Conservation (phyloP, 1,140 invertebrate species). For the Nomia melanderi region DNA sequence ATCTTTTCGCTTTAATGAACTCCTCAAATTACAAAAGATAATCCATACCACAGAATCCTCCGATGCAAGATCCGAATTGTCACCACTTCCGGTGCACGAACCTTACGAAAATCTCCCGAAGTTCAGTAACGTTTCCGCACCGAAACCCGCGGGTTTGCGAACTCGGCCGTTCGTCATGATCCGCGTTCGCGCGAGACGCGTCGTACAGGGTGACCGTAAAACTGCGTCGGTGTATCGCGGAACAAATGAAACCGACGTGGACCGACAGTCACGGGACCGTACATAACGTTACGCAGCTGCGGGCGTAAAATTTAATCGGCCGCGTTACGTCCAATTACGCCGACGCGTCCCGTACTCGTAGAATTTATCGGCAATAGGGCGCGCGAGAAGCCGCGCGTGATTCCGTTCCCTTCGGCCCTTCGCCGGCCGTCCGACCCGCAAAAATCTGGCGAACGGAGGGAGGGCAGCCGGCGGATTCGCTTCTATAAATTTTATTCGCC, state of each 20-base stretch:
- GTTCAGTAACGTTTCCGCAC: no score
- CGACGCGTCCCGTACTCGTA: slow-evolving; percentile 37
- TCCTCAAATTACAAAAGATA: no score
- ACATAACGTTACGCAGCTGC: slow-evolving; percentile 19
- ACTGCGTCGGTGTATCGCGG: neutral
- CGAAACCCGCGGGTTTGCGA: no score
- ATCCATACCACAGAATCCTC: no score
- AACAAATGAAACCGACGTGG: slow-evolving; percentile 29
- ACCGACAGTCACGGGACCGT: slow-evolving; percentile 5
- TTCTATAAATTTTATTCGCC: no score
- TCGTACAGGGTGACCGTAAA: neutral
- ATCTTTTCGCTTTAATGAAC: no score
- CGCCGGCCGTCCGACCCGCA: neutral
- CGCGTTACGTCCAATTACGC: slow-evolving; percentile 57
- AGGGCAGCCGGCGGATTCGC: no score
- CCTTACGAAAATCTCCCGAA: neutral
- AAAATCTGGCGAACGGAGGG: no score
- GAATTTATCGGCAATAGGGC: slow-evolving; percentile 23
- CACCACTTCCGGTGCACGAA: no score
- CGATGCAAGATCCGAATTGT: no score
- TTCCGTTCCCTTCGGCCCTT: neutral
- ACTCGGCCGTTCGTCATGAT: no score
- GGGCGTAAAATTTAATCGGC: slow-evolving; percentile 61
- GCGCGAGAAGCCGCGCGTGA: slow-evolving; percentile 10
- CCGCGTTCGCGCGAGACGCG: no score